These are phyloP conservation scores for Chymomyza costata DNA, from an alignment of 1,140 invertebrate genomes.

Conservation along the genomic window DNA sequence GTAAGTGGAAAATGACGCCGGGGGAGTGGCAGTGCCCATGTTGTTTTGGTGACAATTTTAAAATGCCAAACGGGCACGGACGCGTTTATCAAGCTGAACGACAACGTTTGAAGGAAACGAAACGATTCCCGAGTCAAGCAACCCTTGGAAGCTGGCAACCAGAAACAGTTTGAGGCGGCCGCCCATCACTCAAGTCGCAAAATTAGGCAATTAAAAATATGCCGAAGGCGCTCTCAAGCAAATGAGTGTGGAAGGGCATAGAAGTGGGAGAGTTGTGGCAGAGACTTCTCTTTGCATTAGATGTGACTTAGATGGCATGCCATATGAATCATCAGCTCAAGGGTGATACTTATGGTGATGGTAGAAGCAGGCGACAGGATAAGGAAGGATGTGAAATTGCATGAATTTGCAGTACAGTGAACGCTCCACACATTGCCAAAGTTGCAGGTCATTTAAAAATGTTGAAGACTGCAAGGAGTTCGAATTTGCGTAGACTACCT, in stretches of 20 bases:
- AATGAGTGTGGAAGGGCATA: conserved; percentile 43
- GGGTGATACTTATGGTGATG: conserved; percentile 1
- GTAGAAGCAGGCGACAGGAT: not conserved
- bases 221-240: conserved; percentile 63
- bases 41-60: conserved; percentile 70
- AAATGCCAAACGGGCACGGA: conserved; percentile 62
- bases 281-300: conserved; percentile 3
- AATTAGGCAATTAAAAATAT: conserved; percentile 76
- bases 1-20: conserved; percentile 11
- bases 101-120: conserved; percentile 50
- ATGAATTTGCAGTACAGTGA: no score
- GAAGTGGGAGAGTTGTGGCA: conserved; percentile 7
- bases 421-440: no score
- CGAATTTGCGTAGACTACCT: no score
- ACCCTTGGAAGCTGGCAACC: conserved; percentile 44
- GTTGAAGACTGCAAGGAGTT: no score
- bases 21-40: conserved; percentile 21
- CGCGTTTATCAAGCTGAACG: conserved; percentile 68
- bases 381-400: not conserved
- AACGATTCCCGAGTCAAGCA: conserved; percentile 15
- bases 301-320: conserved; percentile 33
- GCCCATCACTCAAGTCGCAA: conserved; percentile 72
- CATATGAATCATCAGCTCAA: conserved; percentile 66
- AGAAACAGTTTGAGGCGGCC: not conserved
- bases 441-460: no score